These are phyloP conservation scores for Peromyscus melanophrys DNA, from an alignment of 2,797 vertebrate genomes.

Conservation along the genomic window DNA sequence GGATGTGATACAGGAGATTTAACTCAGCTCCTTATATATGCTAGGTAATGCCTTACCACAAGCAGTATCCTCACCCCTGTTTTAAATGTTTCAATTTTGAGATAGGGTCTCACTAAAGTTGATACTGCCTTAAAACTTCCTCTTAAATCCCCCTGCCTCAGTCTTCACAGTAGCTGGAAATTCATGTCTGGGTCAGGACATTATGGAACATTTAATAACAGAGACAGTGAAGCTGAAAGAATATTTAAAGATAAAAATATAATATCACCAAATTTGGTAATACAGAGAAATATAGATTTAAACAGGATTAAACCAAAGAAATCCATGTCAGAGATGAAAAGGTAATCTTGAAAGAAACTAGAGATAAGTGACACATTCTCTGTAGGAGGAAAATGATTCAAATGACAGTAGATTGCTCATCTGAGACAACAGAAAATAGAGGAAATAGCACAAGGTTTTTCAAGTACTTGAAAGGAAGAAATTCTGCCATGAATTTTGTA, in stretches of 20 bases:
- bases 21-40: neutral
- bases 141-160: neutral
- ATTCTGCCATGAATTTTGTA: neutral
- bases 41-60: neutral
- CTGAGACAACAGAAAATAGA: constrained; percentile 2
- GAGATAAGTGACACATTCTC: constrained; percentile 52
- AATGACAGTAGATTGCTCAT: constrained; percentile 41
- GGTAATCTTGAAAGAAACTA: constrained; percentile 25
- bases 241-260: constrained; percentile 16
- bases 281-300: neutral
- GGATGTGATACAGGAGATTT: neutral
- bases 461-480: constrained; percentile 54
- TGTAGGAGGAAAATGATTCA: constrained; percentile 6
- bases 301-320: constrained; percentile 7
- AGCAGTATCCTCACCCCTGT: neutral
- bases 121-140: neutral
- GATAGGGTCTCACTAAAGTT: neutral
- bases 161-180: neutral
- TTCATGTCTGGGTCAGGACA: no score
- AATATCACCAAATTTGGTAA: constrained; percentile 13
- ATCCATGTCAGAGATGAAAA: neutral
- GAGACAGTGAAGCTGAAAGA: neutral
- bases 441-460: constrained; percentile 18
- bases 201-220: neutral
- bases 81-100: neutral